Percentiles rank a stretch among this genome's conserved stretches.
Evolutionary conservation across 2,888 invertebrate genomes (phyloP).

Genomic region (Tetanocera ferruginea): DNA sequence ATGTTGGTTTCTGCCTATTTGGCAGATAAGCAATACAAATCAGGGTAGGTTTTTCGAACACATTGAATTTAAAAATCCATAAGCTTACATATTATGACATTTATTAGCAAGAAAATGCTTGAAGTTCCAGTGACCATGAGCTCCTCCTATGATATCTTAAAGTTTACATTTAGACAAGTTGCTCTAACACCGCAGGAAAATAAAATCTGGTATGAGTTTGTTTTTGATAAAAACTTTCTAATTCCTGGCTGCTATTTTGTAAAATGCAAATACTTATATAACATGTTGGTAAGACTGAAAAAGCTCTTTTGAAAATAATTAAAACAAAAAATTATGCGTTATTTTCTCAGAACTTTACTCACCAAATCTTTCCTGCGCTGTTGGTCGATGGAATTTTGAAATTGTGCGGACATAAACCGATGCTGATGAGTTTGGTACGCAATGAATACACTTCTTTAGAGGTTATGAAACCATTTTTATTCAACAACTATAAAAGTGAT

Average conservation of each 20-base stretch:
- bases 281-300: conserved; percentile 39
- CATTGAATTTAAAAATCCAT: no score
- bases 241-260: conserved; percentile 37
- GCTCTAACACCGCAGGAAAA: neutral
- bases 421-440: conserved; percentile 55
- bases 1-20: conserved; percentile 44
- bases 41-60: no score
- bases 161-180: no score
- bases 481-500: conserved; percentile 54
- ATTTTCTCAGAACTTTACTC: conserved; percentile 49
- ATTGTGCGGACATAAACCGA: conserved; percentile 52
- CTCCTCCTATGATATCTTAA: no score
- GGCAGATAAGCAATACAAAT: no score
- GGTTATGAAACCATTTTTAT: conserved; percentile 59
- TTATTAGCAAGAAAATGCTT: no score
- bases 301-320: neutral
- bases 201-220: conserved; percentile 36
- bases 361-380: conserved; percentile 58
- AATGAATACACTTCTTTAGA: conserved; percentile 51
- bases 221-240: conserved; percentile 46
- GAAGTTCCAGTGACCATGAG: no score
- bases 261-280: conserved; percentile 39
- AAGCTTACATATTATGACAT: no score
- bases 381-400: conserved; percentile 52
- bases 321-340: neutral